Base-by-base conservation (phyloP, 1,140 invertebrate genomes). In the Drosophila mauritiana region DNA sequence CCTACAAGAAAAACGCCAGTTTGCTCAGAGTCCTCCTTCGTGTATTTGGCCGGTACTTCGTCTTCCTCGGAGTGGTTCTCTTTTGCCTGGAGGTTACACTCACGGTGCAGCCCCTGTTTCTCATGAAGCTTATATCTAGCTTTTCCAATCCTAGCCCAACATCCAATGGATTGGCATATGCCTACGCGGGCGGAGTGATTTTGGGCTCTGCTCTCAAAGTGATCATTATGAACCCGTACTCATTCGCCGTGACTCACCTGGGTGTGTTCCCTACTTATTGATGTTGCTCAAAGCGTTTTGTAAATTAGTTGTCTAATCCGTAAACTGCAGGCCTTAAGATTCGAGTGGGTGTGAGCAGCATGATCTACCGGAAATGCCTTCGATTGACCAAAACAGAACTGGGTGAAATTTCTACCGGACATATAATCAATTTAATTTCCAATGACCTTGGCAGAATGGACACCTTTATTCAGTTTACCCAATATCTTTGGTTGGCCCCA, bases 381-480 rank as follows among this genome's bases (percentile, higher is more conserved):
- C 93, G 94, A 10, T 83, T 97, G 6, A 96, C 94, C 46, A 95
- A 95, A 74, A 94, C 93, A 1, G 95, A 96, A 0, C 86, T 98
- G 34, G 95, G 95, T 5, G 93, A 96, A 78, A 97, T 96, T 0
- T 96, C 96, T 2, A 94, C 95, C 25, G 97, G 98, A 1, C 96
- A 99, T 93, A 95, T 98, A 82, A 96, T 98, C 1, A 99, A 98
- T 92, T 93, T 99, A 1, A 93, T 99, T 54, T 97, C 97, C 0
- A 99, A 98, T 92, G 98, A 99, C 91, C 95, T 96, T 39, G 95
- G 95, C 54, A 93, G 95, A 12, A 94, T 97, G 76, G 96, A 97
- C 86, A 93, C 94, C 56, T 94, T 94, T 0, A 93, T 95, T 7
- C 93, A 95, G 42, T 95, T 96, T 85, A 84, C 96, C 0, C 96